phyloP scores from a whole-genome alignment of 2,888 invertebrate species.

The Drosophila mettleri region DNA sequence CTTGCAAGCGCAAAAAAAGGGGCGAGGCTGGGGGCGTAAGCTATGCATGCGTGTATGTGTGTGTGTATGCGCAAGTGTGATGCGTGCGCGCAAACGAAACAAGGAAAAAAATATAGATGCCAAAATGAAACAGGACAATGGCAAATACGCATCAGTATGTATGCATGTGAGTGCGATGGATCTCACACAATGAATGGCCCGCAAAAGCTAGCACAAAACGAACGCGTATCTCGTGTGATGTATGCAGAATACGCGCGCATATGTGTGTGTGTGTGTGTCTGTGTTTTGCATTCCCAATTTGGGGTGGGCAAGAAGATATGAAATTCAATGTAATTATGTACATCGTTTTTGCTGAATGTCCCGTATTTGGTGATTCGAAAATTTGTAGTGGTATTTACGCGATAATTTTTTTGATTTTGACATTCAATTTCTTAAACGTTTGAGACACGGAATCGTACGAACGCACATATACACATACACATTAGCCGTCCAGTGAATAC shows the following conservation, averaged over 20 bases:
- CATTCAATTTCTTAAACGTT: conserved; percentile 50
- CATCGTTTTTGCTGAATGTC: not conserved
- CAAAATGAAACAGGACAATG: conserved; percentile 51
- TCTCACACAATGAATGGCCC: conserved; percentile 51
- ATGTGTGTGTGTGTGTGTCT: conserved; percentile 35
- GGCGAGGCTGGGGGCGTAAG: conserved; percentile 38
- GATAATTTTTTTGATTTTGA: conserved; percentile 26
- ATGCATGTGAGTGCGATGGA: conserved; percentile 22
- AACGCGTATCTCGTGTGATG: conserved; percentile 58
- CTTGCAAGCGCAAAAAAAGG: conserved; percentile 32
- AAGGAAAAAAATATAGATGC: conserved; percentile 22
- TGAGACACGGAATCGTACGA: conserved; percentile 18
- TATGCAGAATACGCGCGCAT: conserved; percentile 69
- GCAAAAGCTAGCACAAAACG: conserved; percentile 46
- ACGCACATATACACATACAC: conserved; percentile 20
- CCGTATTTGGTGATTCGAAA: conserved; percentile 7
- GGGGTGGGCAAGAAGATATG: conserved; percentile 19
- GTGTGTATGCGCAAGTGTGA: conserved; percentile 12
- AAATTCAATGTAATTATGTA: not conserved
- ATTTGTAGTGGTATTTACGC: conserved; percentile 3
- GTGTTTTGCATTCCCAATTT: conserved; percentile 24
- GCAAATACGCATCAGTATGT: conserved; percentile 35
- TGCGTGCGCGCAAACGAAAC: conserved; percentile 51
- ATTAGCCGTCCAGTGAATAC: conserved; percentile 54
- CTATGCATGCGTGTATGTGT: not conserved